Evolutionary conservation across 1,140 invertebrate genomes (phyloP), one percentile per base, ranked within the genome.

Genomic region (Nixonia krombeini): DNA sequence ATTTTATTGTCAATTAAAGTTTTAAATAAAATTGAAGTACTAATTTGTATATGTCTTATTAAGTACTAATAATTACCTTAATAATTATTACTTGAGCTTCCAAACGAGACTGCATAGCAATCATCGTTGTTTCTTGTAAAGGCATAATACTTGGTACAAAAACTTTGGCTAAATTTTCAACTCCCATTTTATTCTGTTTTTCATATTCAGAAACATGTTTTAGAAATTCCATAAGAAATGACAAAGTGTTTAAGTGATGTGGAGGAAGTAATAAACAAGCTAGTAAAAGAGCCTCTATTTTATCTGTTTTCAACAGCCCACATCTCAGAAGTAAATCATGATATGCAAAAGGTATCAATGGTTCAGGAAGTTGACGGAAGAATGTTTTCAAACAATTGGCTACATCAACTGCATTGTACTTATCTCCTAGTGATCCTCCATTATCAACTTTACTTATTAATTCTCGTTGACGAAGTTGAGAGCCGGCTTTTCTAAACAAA

Each of bases 101-200:
- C 52, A 91, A 78, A 68, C 90, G 85, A 29, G 87, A 85, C 37
- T 89, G 86, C 26, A 88, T 85, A 1, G 87, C 87, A 58, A 89
- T 80, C 74, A 88, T 86, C 45, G 88, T 86, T 15, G 79, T 86
- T 78, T 86, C 86, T 78, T 85, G 81, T 5, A 92, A 75, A n/a
- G 92, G 92, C 90, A 96, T 93, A 35, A 96, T 85, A 77, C 92
- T 94, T 8, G 94, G 94, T 2, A 92, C 90, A 75, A 95, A 82
- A 9, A 95, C 90, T 65, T 94, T 91, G 0, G 94, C 91, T 28
- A 95, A 82, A 80, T 95, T 96, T 35, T 89, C 89, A 35, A 89
- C 83, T 70, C 90, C 88, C 94, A 96, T 96, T 82, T 91, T 91
- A 77, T 95, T 96, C 18, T 87, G 84, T n/a, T 88, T 86, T 29